These are phyloP conservation scores for Etheostoma perlongum DNA, from an alignment of 2,797 vertebrate species.

Conservation along the genomic window DNA sequence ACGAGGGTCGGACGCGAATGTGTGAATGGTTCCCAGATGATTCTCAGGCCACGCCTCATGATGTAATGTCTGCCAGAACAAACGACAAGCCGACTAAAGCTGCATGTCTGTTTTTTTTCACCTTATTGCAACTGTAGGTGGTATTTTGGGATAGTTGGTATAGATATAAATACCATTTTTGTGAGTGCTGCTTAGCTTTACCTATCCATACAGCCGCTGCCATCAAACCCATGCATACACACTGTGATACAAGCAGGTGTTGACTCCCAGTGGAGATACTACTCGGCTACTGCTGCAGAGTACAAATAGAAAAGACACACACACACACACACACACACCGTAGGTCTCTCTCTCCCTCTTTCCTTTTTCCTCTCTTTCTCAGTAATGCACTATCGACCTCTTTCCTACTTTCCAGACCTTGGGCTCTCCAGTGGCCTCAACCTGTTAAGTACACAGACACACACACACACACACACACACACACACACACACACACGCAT, in stretches of 20 bases:
- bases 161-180: constrained; percentile 42
- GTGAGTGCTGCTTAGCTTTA: constrained; percentile 16
- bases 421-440: constrained; percentile 74
- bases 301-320: constrained; percentile 47
- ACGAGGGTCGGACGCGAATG: constrained; percentile 23
- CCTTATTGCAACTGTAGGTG: neutral
- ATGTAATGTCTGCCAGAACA: constrained; percentile 64
- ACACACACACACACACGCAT: constrained; percentile 37
- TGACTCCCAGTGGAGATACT: constrained; percentile 48
- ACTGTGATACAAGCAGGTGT: constrained; percentile 36
- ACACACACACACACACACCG: neutral
- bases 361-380: constrained; percentile 33
- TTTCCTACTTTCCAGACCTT: constrained; percentile 75
- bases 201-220: constrained; percentile 29
- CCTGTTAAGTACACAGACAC: constrained; percentile 72
- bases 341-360: too few relatives aligned
- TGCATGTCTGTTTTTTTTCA: neutral
- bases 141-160: constrained; percentile 34
- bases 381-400: constrained; percentile 82
- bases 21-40: constrained; percentile 57
- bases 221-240: constrained; percentile 27
- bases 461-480: constrained; percentile 38
- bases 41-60: constrained; percentile 62
- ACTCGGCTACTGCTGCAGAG: constrained; percentile 48
- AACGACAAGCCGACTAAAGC: constrained; percentile 24